phyloP scores from a whole-genome alignment of 30 jellyfish, hydroid and myxozoan genomes.

The Aurelia sp. region DNA sequence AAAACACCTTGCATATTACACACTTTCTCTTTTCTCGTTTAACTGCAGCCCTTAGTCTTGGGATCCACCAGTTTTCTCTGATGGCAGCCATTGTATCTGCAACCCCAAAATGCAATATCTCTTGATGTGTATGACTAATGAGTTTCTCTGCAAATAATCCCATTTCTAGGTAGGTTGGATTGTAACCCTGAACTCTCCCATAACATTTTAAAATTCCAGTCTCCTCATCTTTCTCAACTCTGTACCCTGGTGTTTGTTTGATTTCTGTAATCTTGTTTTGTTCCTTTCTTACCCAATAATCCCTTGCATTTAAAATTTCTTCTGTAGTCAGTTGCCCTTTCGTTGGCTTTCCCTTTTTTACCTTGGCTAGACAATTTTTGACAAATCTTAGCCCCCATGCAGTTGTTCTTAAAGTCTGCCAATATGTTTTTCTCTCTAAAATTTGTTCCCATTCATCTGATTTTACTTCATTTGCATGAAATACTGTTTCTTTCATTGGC shows the following conservation, averaged over 20 bases:
- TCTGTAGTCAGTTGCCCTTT: not conserved
- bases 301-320: not conserved
- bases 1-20: slow-evolving; percentile 53
- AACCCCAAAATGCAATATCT: not conserved
- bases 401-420: no score
- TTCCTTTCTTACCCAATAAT: no score
- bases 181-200: not conserved
- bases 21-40: slow-evolving; percentile 13
- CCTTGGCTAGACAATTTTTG: no score
- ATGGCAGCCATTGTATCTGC: slow-evolving; percentile 25
- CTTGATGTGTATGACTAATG: slow-evolving; percentile 21
- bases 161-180: slow-evolving; percentile 4
- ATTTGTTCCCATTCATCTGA: no score
- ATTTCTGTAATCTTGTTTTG: no score
- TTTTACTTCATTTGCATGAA: no score
- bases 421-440: no score
- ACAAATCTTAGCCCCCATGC: no score
- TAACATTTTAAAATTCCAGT: not conserved
- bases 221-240: not conserved
- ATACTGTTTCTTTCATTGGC: no score
- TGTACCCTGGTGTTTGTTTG: no score
- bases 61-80: slow-evolving; percentile 38
- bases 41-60: slow-evolving; percentile 15
- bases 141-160: slow-evolving; percentile 32
- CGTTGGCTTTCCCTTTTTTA: no score